Evolutionary conservation across 2,888 invertebrate species (phyloP), one percentile per base, ranked within the genome.

Genomic region (Caenorhabditis plicata): DNA sequence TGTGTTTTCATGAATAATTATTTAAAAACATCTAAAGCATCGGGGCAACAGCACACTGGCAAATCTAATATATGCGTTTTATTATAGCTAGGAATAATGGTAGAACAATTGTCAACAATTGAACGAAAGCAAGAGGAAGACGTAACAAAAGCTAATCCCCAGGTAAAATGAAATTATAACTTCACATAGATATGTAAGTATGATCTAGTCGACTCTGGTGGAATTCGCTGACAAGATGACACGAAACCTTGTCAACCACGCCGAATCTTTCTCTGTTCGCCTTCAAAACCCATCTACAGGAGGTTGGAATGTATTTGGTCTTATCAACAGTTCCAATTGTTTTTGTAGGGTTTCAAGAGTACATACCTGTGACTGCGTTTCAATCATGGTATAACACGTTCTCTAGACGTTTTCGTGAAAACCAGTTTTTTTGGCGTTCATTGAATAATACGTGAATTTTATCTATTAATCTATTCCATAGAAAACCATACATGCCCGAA

Each of bases 381-480:
- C 90, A 92, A 81, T 89, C 88, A 25, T 98, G 96, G 96, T 96
- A 90, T 81, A 88, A 88, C 65, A 94, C 89, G 81, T 96, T 96
- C 81, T 89, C 91, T 81, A 85, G 94, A 73, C 86, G 92, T 72
- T 84, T 95, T 63, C 87, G 88, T 71, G 67, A 65, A 17, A 72
- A 72, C 47, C 68, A 69, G 9, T 63, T 57, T 44, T 72, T 72
- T 46, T 70, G 72, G 72, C 55, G 60, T 38, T 41, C 52, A 7
- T 48, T 70, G 8, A 61, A 58, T 38, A 55, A 61, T 39, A 29
- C 45, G 17, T 64, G 32, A 65, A n/a, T n/a, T n/a, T n/a, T n/a
- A n/a, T n/a, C n/a, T n/a, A n/a, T n/a, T n/a, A n/a, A n/a, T n/a
- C n/a, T n/a, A n/a, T n/a, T n/a, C n/a, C n/a, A n/a, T n/a, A n/a